These are phyloP conservation scores for Venustaconcha ellipsiformis DNA, from an alignment of 1,140 invertebrate species.

Conservation along the genomic window DNA sequence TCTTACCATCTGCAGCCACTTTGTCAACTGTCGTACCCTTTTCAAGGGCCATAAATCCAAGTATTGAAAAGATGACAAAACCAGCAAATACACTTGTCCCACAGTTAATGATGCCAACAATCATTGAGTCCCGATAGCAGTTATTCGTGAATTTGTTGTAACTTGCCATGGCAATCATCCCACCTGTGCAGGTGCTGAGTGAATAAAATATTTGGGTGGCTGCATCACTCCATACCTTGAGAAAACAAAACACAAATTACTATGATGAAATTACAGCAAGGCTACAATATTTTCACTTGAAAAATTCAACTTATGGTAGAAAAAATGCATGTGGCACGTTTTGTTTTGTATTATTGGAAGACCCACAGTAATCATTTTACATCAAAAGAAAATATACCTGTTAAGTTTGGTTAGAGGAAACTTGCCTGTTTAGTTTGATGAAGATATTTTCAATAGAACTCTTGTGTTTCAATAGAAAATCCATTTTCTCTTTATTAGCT, in stretches of 20 bases:
- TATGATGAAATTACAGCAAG: constrained; percentile 76
- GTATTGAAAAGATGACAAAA: constrained; percentile 97
- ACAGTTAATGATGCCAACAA: constrained; percentile 95
- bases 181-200: constrained; percentile 92
- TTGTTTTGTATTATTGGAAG: constrained; percentile 84
- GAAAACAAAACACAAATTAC: constrained; percentile 46
- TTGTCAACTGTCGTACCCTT: constrained; percentile 58
- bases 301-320: constrained; percentile 84
- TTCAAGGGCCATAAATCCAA: constrained; percentile 76
- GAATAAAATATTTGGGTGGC: constrained; percentile 95
- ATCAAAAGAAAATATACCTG: constrained; percentile 34
- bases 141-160: constrained; percentile 95
- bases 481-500: too few relatives aligned
- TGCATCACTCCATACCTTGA: constrained; percentile 88
- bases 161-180: constrained; percentile 93
- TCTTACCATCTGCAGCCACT: constrained; percentile 62
- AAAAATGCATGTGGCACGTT: constrained; percentile 80
- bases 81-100: constrained; percentile 98
- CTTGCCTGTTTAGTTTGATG: too few relatives aligned
- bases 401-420: background rate
- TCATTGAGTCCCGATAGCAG: constrained; percentile 85
- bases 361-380: constrained; percentile 80
- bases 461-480: too few relatives aligned
- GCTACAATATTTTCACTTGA: constrained; percentile 83
- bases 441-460: too few relatives aligned